phyloP scores from a whole-genome alignment of 2,113 vertebrate genomes.

The Callipepla californica region DNA sequence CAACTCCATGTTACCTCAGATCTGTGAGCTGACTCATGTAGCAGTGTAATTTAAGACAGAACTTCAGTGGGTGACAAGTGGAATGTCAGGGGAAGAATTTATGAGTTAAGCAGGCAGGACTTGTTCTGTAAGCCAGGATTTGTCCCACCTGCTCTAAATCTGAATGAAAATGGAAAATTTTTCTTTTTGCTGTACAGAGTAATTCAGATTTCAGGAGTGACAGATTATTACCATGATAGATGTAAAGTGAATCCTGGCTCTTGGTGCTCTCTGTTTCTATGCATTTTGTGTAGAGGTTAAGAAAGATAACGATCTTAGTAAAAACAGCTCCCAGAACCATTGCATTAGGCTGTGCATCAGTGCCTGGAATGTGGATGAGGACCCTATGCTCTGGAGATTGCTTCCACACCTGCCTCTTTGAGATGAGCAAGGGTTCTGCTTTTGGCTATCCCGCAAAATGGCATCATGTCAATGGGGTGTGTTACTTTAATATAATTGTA shows the following conservation, averaged over 20 bases:
- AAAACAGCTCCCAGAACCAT: neutral
- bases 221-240: neutral
- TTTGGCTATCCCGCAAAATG: neutral
- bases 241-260: slow-evolving; percentile 20
- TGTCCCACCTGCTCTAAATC: neutral
- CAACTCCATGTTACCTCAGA: neutral
- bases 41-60: neutral
- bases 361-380: slow-evolving; percentile 58
- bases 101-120: neutral
- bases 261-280: neutral
- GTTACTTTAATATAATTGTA: neutral
- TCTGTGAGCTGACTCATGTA: neutral
- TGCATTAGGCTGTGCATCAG: neutral
- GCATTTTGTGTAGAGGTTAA: slow-evolving; percentile 49
- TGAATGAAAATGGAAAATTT: neutral
- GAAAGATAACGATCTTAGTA: slow-evolving; percentile 24
- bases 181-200: neutral
- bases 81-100: neutral
- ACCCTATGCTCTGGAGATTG: slow-evolving; percentile 21
- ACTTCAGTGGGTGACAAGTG: neutral
- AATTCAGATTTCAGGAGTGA: neutral
- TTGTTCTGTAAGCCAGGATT: neutral
- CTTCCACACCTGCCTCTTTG: slow-evolving; percentile 12
- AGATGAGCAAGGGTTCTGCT: slow-evolving; percentile 33
- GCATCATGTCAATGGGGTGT: neutral